These are phyloP conservation scores for Sarcophaga variegata DNA, from an alignment of 2,888 invertebrate species.

Conservation along the genomic window DNA sequence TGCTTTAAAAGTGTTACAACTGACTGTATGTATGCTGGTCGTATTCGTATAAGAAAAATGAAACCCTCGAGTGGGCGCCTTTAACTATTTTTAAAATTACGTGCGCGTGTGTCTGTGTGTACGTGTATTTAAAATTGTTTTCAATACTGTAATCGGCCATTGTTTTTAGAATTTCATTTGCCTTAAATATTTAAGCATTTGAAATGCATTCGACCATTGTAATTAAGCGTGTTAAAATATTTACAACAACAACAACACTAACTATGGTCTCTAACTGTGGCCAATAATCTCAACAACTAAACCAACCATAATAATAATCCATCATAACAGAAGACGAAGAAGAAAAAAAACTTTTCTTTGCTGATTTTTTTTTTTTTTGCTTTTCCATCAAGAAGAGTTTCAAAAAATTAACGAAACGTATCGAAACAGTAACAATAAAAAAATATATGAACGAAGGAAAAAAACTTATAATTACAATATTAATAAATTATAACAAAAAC, in stretches of 20 bases:
- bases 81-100: not conserved
- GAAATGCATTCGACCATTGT: constrained; percentile 65
- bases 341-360: constrained; percentile 11
- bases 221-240: constrained; percentile 66
- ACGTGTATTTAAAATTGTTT: not conserved
- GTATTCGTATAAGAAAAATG: not conserved
- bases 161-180: constrained; percentile 57
- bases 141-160: constrained; percentile 23
- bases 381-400: constrained; percentile 47
- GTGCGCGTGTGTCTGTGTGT: no score
- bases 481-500: constrained; percentile 42
- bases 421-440: constrained; percentile 70
- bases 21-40: no score
- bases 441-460: constrained; percentile 7
- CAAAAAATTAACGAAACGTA: constrained; percentile 78
- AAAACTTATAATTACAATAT: constrained; percentile 7
- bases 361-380: not conserved
- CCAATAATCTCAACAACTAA: not conserved
- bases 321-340: constrained; percentile 35
- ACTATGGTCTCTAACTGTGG: not conserved
- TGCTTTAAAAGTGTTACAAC: constrained; percentile 19
- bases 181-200: constrained; percentile 44
- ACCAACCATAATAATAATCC: constrained; percentile 28
- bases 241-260: constrained; percentile 28
- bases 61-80: constrained; percentile 18